Base-by-base conservation (phyloP, 1,140 invertebrate species). In the Agraylea sexmaculata region DNA sequence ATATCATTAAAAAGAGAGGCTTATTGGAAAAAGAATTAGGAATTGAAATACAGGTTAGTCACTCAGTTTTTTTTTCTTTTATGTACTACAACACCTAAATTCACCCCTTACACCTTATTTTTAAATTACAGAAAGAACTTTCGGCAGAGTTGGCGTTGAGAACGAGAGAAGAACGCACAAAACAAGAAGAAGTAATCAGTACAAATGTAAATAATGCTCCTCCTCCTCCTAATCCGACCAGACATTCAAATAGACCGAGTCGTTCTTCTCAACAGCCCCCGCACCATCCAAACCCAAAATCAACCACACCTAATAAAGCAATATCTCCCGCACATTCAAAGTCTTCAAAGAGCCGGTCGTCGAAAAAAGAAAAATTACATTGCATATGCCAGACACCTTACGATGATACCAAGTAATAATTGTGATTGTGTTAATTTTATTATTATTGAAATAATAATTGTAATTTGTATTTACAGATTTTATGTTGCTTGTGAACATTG, bases 401-500 rank as follows among this genome's bases (percentile, higher is more conserved):
- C 59, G 92, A 97, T 61, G 84, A 90, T 54, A 85, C 84, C 8
- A 90, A 88, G 80, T 86, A 60, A 60, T 70, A 53, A 3, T 15
- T 25, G n/a, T n/a, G 4, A 31, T 12, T 42, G 32, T 28, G 34
- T 34, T 29, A 38, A 31, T 43, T 37, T 27, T 8, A 10, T 42
- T 15, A 35, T 20, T 15, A 15, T 19, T 31, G 11, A 28, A 34
- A 31, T 33, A 20, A 23, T 15, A 34, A 22, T 29, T 33, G n/a
- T 35, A 13, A 11, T 16, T 44, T 43, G 33, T 27, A 50, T 31
- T 37, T 53, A 40, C 54, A 91, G 87, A 59, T 96, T 97, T 62
- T 98, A 97, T 64, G 88, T 98, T 47, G 90, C 89, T 22, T 99
- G 95, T 66, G 93, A 96, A 64, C 66, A 89, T 39, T 99, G 94